Percentiles rank a stretch among this genome's conserved stretches.
Evolutionary conservation across 2,888 invertebrate genomes (phyloP).

Genomic region (Hydriomena furcata): DNA sequence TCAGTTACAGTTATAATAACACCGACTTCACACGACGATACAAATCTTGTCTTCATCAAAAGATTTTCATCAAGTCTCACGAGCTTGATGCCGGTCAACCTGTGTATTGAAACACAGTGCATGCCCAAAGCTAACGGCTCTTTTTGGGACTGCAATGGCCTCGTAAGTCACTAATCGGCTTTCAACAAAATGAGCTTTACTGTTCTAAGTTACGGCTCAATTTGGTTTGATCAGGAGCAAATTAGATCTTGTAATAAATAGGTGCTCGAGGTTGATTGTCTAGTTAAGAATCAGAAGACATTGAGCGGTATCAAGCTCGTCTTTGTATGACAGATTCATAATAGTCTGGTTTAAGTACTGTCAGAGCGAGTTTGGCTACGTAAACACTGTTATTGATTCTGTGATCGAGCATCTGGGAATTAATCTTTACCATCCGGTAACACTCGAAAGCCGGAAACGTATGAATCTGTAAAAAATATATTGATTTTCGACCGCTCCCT

Average conservation of each 20-base stretch:
- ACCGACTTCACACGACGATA: slow-evolving; percentile 5
- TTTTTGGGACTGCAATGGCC: slow-evolving; percentile 13
- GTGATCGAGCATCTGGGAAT: slow-evolving; percentile 39
- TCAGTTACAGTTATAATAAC: not conserved
- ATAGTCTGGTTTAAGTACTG: not conserved
- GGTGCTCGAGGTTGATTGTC: no score
- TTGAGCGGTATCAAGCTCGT: no score
- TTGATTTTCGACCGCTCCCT: slow-evolving; percentile 20
- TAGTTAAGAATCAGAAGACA: not conserved
- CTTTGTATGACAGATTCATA: not conserved
- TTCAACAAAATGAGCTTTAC: not conserved
- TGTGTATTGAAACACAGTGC: not conserved
- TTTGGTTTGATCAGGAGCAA: not conserved
- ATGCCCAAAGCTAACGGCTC: slow-evolving; percentile 16
- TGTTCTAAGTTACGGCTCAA: not conserved
- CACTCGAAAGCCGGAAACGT: slow-evolving; percentile 65
- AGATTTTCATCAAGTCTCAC: slow-evolving; percentile 5
- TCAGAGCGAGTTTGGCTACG: not conserved
- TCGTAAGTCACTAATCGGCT: not conserved
- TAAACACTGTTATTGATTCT: slow-evolving; percentile 4
- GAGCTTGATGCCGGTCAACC: not conserved
- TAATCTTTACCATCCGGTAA: slow-evolving; percentile 69
- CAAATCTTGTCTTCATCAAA: slow-evolving; percentile 1
- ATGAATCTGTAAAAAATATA: slow-evolving; percentile 54
- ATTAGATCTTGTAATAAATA: not conserved